These are phyloP conservation scores for Vanessa atalanta DNA, from an alignment of 1,140 invertebrate genomes.

Conservation along the genomic window DNA sequence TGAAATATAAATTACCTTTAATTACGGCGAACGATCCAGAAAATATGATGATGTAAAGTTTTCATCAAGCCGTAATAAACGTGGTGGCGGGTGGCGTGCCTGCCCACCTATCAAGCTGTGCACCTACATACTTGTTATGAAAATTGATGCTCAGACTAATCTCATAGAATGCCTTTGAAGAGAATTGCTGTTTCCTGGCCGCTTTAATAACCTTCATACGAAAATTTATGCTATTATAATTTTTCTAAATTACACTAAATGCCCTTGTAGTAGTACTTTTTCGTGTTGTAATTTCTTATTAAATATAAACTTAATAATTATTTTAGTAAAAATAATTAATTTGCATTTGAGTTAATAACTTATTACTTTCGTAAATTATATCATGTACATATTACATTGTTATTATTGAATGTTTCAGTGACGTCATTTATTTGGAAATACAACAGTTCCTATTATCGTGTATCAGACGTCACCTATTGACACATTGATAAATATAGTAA, in stretches of 20 bases:
- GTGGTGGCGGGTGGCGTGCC: conserved; percentile 37
- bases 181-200: conserved; percentile 35
- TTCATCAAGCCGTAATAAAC: conserved; percentile 69
- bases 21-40: conserved; percentile 73
- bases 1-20: conserved; percentile 76
- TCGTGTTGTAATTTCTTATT: no score
- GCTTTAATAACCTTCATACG: conserved; percentile 26
- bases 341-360: no score
- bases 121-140: conserved; percentile 52
- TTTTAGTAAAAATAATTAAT: no score
- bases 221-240: conserved; percentile 25
- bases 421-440: no score
- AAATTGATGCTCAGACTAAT: conserved; percentile 47
- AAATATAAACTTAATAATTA: no score
- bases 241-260: background rate
- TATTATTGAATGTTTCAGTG: no score
- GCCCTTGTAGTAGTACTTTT: background rate
- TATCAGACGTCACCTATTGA: no score
- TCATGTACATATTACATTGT: no score
- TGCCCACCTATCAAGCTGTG: conserved; percentile 50
- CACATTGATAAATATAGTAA: no score
- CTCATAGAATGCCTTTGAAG: conserved; percentile 39
- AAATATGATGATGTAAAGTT: conserved; percentile 77
- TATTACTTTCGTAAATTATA: no score
- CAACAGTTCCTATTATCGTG: no score